phyloP scores from a whole-genome alignment of 2,888 invertebrate genomes.

The Thumatha senex region DNA sequence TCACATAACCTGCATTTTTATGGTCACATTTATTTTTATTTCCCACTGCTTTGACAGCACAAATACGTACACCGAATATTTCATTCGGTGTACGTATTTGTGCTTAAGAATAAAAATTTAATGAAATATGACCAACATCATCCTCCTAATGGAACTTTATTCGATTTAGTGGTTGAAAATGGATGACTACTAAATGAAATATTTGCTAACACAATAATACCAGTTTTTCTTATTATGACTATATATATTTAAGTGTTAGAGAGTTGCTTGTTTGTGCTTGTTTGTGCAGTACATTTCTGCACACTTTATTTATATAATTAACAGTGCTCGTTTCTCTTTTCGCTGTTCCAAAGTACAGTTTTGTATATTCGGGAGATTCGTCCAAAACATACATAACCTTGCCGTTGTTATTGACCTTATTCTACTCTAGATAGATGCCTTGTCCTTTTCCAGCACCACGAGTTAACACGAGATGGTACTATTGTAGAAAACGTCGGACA shows the following conservation, averaged over 20 bases:
- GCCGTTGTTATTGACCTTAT: conserved; percentile 9
- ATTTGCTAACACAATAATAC: too few relatives aligned
- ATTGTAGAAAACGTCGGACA: conserved; percentile 13
- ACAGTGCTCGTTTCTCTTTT: too few relatives aligned
- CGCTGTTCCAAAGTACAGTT: too few relatives aligned
- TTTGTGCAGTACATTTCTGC: too few relatives aligned
- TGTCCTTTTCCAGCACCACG: conserved; percentile 11
- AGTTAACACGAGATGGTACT: conserved; percentile 6
- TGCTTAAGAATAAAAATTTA: conserved; percentile 15
- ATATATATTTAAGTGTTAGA: too few relatives aligned
- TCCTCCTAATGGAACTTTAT: conserved; percentile 21
- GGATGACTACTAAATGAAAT: background rate
- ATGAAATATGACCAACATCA: conserved; percentile 33
- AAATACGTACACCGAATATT: conserved; percentile 3
- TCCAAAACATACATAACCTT: too few relatives aligned
- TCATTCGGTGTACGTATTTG: too few relatives aligned
- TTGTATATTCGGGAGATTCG: too few relatives aligned
- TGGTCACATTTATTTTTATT: conserved; percentile 17
- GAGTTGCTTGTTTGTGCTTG: too few relatives aligned
- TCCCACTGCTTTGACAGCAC: conserved; percentile 24
- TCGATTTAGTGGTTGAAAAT: conserved; percentile 28
- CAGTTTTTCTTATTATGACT: too few relatives aligned
- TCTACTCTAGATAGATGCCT: conserved; percentile 10
- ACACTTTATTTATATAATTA: too few relatives aligned
- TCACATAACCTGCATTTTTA: conserved; percentile 9